These are phyloP conservation scores for Anoplophora glabripennis DNA, from an alignment of 1,140 invertebrate genomes.

Conservation along the genomic window DNA sequence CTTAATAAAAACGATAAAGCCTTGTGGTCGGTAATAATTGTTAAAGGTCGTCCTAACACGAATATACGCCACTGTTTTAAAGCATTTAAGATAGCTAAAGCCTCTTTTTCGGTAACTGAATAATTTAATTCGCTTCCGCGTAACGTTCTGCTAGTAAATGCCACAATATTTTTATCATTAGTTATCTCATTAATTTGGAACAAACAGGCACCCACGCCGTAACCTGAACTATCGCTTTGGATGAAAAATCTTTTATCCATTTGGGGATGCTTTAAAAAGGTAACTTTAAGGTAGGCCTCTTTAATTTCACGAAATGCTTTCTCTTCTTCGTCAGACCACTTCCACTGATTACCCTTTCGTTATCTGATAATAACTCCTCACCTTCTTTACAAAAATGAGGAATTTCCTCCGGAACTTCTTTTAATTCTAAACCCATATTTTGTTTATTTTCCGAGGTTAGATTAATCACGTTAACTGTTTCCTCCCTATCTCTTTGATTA, in stretches of 20 bases:
- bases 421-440: background rate
- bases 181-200: background rate
- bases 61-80: slow-evolving; percentile 3
- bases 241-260: background rate
- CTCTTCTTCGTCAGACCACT: background rate
- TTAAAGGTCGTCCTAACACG: background rate
- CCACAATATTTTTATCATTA: background rate
- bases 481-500: too few species aligned
- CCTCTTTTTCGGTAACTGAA: background rate
- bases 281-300: background rate
- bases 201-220: background rate
- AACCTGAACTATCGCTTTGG: slow-evolving; percentile 1
- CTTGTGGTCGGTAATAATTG: background rate
- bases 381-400: background rate
- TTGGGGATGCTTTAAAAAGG: background rate
- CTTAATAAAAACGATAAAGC: background rate
- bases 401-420: background rate
- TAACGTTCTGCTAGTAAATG: background rate
- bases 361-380: background rate
- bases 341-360: background rate
- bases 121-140: background rate
- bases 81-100: background rate
- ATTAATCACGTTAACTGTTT: too few species aligned
- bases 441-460: background rate
- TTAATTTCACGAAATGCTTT: background rate